Evolutionary conservation across 2,113 vertebrate genomes (phyloP).

Genomic region (Colius striatus): DNA sequence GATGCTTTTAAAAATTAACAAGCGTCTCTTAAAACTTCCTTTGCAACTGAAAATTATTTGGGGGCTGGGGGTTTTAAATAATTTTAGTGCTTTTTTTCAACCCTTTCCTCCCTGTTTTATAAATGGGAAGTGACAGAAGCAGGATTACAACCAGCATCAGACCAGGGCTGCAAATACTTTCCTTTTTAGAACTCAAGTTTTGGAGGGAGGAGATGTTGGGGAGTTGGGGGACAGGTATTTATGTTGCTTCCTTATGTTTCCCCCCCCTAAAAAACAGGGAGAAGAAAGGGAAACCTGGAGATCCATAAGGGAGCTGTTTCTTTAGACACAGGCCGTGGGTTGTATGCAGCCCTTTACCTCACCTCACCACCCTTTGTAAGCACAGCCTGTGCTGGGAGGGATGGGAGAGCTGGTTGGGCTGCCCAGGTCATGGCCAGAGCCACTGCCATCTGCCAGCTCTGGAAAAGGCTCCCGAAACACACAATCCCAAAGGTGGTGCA

Average conservation of each 20-base stretch:
- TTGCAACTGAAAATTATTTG: conserved; percentile 42
- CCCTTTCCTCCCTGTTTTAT: neutral
- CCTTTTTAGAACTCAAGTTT: neutral
- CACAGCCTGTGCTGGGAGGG: too few species aligned
- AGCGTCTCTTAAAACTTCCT: conserved; percentile 4
- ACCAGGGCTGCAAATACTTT: neutral
- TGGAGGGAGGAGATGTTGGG: neutral
- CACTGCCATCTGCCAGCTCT: neutral
- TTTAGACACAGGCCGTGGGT: fast-evolving
- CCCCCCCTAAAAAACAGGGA: neutral
- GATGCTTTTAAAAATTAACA: conserved; percentile 38
- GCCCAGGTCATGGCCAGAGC: neutral
- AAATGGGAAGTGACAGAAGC: conserved; percentile 1
- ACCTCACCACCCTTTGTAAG: neutral
- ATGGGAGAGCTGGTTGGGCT: too few species aligned
- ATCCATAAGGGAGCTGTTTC: neutral
- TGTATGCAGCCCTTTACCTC: neutral
- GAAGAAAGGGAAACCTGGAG: neutral
- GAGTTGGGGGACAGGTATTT: neutral
- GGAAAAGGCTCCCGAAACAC: conserved; percentile 65
- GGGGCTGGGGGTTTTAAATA: conserved; percentile 25
- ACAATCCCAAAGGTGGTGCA: neutral
- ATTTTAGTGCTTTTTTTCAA: conserved; percentile 27
- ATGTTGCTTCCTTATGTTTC: neutral
- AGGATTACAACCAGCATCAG: neutral